Conservation (phyloP, 2,113 vertebrate genomes). For the Xiphophorus couchianus region DNA sequence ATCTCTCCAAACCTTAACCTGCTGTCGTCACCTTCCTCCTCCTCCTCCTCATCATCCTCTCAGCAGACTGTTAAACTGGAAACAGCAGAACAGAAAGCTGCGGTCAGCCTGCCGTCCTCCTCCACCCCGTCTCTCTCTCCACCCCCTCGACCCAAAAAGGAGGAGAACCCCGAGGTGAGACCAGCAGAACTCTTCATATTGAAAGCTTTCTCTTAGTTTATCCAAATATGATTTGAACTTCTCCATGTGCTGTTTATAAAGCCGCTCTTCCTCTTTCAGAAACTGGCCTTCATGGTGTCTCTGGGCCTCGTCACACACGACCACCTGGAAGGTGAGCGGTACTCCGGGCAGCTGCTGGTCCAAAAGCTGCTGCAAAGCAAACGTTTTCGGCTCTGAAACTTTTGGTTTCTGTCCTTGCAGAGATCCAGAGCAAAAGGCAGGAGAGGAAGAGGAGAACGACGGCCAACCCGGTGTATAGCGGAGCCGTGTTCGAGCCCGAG, state of each 20-base stretch:
- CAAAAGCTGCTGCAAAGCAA: background rate
- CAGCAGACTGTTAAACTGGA: conserved; percentile 86
- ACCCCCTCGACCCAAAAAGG: conserved; percentile 90
- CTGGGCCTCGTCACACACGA: conserved; percentile 95
- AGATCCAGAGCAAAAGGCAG: conserved; percentile 98
- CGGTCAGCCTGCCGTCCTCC: conserved; percentile 80
- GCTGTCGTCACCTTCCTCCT: background rate
- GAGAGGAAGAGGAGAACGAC: conserved; percentile 98
- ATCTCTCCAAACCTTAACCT: background rate
- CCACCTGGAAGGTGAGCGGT: conserved; percentile 91
- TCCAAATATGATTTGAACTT: too few species aligned
- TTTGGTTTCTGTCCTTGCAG: conserved; percentile 71
- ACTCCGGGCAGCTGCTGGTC: background rate
- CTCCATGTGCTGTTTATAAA: background rate
- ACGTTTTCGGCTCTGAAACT: background rate
- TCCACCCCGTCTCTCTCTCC: conserved; percentile 79
- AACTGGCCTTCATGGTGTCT: conserved; percentile 99
- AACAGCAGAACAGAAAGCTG: conserved; percentile 85
- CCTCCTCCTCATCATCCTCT: background rate
- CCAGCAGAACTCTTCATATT: background rate
- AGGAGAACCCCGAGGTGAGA: conserved; percentile 94
- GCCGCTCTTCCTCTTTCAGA: conserved; percentile 73
- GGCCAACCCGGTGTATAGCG: conserved; percentile 97
- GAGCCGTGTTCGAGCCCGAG: conserved; percentile 97
- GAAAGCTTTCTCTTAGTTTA: too few species aligned